phyloP scores from a whole-genome alignment of 2,888 invertebrate genomes.

The Rhogogaster chlorosoma region DNA sequence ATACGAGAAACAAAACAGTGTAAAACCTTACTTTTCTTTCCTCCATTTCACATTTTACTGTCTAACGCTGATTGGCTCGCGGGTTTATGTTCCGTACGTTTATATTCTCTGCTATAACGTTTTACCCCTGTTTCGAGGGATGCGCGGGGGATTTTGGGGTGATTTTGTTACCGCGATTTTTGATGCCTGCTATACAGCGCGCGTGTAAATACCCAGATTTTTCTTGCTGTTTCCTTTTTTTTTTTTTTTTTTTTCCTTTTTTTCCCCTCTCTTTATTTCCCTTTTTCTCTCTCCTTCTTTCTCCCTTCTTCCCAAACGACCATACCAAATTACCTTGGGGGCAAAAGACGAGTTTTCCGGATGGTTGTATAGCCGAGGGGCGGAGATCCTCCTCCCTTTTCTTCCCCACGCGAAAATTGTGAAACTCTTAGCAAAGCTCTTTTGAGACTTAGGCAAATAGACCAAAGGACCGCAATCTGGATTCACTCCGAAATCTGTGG shows the following conservation, averaged over 20 bases:
- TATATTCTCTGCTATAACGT: not conserved
- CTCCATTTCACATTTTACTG: constrained; percentile 9
- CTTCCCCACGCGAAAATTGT: not conserved
- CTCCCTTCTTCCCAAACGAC: constrained; percentile 44
- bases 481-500: not conserved
- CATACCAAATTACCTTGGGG: constrained; percentile 47
- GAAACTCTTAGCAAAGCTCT: constrained; percentile 43
- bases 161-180: constrained; percentile 34
- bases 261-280: not conserved
- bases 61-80: not conserved
- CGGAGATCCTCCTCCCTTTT: constrained; percentile 1
- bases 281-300: constrained; percentile 39
- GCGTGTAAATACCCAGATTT: constrained; percentile 10
- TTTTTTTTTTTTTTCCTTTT: not conserved
- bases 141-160: not conserved
- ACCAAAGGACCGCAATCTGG: not conserved
- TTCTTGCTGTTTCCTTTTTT: constrained; percentile 24
- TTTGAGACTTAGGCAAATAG: constrained; percentile 22
- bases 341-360: constrained; percentile 24
- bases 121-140: not conserved
- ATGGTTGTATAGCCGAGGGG: constrained; percentile 40
- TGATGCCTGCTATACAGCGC: not conserved
- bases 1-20: not conserved
- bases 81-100: constrained; percentile 10
- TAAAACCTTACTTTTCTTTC: not conserved